phyloP scores from a whole-genome alignment of 1,140 invertebrate genomes.

The Micrasema minimum region DNA sequence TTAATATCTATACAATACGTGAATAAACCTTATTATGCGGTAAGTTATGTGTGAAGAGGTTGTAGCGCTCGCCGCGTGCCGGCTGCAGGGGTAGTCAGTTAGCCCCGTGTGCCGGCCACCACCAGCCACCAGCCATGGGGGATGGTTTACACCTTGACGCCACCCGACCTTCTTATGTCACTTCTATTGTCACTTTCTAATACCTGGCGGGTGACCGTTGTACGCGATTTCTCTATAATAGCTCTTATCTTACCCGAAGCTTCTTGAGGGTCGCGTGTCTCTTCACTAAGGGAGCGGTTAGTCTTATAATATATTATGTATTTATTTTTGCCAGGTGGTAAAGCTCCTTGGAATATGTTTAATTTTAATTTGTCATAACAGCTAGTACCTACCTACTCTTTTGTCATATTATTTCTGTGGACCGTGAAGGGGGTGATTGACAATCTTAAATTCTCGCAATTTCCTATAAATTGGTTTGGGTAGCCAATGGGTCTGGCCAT shows the following conservation, averaged over 20 bases:
- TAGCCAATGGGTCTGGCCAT: too few species aligned
- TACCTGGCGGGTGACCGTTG: constrained; percentile 26
- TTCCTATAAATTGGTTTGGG: too few species aligned
- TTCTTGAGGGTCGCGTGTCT: constrained; percentile 26
- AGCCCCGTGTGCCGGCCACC: not conserved
- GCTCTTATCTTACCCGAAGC: not conserved
- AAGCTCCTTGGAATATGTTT: constrained; percentile 2
- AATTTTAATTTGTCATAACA: constrained; percentile 28
- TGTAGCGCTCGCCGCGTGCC: constrained; percentile 1
- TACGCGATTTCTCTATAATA: not conserved
- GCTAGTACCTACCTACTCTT: not conserved
- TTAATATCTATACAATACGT: constrained; percentile 2
- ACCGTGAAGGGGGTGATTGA: too few species aligned
- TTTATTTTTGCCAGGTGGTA: constrained; percentile 4
- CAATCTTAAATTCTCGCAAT: too few species aligned
- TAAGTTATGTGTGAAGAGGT: not conserved
- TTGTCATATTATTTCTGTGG: too few species aligned
- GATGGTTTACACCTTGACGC: constrained; percentile 21
- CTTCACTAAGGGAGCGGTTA: constrained; percentile 6
- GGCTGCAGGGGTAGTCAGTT: not conserved
- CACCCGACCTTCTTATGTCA: constrained; percentile 20
- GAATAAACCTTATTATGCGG: constrained; percentile 11
- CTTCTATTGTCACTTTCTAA: constrained; percentile 23
- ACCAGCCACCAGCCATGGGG: constrained; percentile 8
- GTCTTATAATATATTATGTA: too few species aligned